Conservation (phyloP, 2,113 vertebrate species). For the Heptranchias perlo region DNA sequence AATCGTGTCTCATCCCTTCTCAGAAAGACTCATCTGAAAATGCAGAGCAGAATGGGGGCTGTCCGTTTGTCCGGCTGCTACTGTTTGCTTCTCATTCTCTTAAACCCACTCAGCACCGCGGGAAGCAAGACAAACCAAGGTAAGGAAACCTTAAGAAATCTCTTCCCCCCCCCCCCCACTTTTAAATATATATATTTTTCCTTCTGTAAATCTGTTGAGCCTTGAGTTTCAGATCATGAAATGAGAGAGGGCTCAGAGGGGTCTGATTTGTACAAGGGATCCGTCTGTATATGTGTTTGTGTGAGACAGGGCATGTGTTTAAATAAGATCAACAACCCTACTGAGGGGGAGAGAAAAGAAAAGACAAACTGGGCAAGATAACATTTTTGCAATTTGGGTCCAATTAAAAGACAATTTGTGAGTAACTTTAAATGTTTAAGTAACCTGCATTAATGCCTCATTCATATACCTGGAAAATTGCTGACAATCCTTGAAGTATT, state of each 20-base stretch:
- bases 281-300: not conserved
- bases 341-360: not conserved
- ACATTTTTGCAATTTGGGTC: not conserved
- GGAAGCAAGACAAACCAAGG: conserved; percentile 23
- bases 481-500: conserved; percentile 19
- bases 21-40: not conserved
- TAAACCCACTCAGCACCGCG: conserved; percentile 7
- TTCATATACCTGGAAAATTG: not conserved
- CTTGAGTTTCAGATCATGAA: not conserved
- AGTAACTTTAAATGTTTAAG: not conserved
- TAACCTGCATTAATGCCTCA: not conserved
- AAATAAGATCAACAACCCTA: not conserved
- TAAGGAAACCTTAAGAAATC: conserved; percentile 5
- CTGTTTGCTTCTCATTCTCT: not conserved
- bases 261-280: not conserved
- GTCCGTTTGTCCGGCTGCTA: not conserved
- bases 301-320: conserved; percentile 12
- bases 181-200: not conserved
- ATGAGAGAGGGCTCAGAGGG: not conserved
- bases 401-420: not conserved
- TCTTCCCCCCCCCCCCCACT: not conserved
- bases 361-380: not conserved
- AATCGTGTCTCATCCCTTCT: not conserved
- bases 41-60: conserved; percentile 30
- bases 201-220: not conserved